Percentiles rank a stretch among this genome's conserved stretches.
Conservation (phyloP, 2,797 vertebrate genomes). For the Choloepus didactylus region DNA sequence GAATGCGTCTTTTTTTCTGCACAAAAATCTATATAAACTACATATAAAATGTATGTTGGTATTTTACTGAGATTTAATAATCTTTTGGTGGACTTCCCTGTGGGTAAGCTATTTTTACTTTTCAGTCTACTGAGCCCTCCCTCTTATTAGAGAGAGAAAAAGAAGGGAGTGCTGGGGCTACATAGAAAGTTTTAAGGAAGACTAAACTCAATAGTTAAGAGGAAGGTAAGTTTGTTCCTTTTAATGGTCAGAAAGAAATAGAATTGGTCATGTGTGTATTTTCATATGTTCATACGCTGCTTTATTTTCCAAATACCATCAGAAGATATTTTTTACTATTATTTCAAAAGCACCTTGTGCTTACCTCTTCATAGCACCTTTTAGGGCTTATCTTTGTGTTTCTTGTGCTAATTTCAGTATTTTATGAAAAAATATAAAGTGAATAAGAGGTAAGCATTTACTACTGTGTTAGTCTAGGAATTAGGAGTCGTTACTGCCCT, state of each 20-base stretch:
- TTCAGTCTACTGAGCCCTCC: background rate
- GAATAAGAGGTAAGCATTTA: background rate
- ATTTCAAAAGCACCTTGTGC: background rate
- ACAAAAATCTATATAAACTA: constrained; percentile 24
- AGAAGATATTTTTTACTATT: background rate
- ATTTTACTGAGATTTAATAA: background rate
- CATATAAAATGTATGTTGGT: background rate
- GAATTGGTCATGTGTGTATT: background rate
- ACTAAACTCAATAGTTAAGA: background rate
- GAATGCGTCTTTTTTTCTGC: background rate
- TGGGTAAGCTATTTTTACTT: background rate
- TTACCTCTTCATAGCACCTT: background rate
- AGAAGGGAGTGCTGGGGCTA: background rate
- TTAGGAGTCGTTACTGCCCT: background rate
- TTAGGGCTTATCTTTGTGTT: constrained; percentile 22
- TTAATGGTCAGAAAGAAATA: background rate
- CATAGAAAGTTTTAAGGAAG: background rate
- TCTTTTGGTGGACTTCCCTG: background rate
- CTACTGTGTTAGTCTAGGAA: background rate
- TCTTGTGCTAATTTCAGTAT: background rate
- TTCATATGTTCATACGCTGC: background rate
- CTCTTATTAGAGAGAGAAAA: background rate
- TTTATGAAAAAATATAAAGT: background rate
- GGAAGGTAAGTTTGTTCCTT: background rate
- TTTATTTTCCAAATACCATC: constrained; percentile 21